phyloP scores from a whole-genome alignment of 2,113 vertebrate species.

The Galeopterus variegatus region DNA sequence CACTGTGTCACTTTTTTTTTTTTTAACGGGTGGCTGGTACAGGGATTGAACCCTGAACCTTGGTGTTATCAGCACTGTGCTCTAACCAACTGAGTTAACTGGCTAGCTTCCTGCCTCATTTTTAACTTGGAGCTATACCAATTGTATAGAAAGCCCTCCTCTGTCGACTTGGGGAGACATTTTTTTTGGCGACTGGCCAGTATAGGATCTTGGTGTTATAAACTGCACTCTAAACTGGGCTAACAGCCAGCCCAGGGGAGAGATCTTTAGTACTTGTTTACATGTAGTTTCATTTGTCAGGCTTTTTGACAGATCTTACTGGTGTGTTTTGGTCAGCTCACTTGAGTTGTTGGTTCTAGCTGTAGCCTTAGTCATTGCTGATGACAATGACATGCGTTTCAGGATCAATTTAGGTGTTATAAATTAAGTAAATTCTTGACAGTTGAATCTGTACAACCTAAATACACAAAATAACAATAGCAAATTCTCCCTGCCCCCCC shows the following conservation, averaged over 20 bases:
- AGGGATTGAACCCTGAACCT: no score
- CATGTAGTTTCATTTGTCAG: not conserved
- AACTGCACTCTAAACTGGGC: no score
- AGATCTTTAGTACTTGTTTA: not conserved
- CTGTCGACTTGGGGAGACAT: not conserved
- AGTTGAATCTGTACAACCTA: not conserved
- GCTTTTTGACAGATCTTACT: not conserved
- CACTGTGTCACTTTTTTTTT: no score
- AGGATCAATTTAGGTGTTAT: not conserved
- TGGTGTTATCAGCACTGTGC: no score
- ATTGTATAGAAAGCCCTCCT: not conserved
- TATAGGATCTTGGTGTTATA: no score
- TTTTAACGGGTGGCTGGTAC: no score
- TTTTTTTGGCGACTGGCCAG: no score
- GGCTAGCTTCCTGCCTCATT: not conserved
- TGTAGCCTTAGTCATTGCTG: not conserved
- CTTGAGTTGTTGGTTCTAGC: not conserved
- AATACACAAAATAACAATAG: not conserved
- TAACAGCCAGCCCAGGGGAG: not conserved
- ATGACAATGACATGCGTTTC: not conserved
- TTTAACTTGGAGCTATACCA: not conserved
- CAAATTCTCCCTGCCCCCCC: not conserved
- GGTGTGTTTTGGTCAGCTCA: not conserved
- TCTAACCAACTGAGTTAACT: no score
- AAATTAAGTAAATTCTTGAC: not conserved